A percentile compares a stretch with the other conserved stretches of the same genome.
These are phyloP conservation scores for Hafferia zeledoni DNA, from an alignment of 2,797 vertebrate species.

Conservation along the genomic window DNA sequence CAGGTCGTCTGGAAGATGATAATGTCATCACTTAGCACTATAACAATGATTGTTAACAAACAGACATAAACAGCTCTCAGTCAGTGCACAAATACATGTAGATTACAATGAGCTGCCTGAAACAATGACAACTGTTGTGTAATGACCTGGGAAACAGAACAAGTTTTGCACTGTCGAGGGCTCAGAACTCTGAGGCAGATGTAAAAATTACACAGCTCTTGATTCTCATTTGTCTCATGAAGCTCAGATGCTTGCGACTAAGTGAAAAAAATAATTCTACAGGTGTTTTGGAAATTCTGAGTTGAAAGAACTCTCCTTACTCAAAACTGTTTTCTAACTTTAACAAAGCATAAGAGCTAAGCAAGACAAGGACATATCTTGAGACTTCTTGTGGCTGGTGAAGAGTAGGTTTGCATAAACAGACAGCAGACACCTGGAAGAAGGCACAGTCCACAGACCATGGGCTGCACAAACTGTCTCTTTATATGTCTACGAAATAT, in stretches of 20 bases:
- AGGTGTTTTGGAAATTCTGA: conserved; percentile 43
- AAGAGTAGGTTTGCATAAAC: not conserved
- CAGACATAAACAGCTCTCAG: not conserved
- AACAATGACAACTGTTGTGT: not conserved
- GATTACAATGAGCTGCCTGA: not conserved
- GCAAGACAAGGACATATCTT: not conserved
- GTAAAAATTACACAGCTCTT: not conserved
- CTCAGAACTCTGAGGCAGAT: not conserved
- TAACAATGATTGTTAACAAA: not conserved
- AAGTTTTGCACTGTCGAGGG: not conserved
- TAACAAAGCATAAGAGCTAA: not conserved
- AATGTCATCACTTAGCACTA: not conserved
- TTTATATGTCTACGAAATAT: not conserved
- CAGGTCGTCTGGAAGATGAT: not conserved
- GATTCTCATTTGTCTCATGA: not conserved
- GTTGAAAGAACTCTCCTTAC: not conserved
- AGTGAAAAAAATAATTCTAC: not conserved
- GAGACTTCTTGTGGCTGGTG: not conserved
- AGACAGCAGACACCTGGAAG: not conserved
- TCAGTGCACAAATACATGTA: not conserved
- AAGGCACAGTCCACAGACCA: not conserved
- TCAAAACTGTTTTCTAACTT: conserved; percentile 6
- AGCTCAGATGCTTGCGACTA: not conserved
- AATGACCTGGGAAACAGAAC: not conserved
- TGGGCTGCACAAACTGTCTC: not conserved